These are phyloP conservation scores for Drosophila paracracens DNA, from an alignment of 2,888 invertebrate species.

Conservation along the genomic window DNA sequence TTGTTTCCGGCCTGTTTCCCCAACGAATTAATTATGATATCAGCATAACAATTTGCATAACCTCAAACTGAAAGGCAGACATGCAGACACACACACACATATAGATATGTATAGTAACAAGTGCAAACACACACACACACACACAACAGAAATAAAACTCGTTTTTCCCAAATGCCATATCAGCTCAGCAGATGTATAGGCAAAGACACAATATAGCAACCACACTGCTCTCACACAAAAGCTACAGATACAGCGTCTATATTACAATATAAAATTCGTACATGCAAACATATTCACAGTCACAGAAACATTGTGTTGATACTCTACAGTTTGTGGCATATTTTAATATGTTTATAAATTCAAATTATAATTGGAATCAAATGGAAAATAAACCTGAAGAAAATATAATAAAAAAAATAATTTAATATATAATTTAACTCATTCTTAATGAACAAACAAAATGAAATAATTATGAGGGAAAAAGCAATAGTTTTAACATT, in stretches of 20 bases:
- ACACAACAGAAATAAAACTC: conserved; percentile 69
- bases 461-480: neutral
- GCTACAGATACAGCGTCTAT: conserved; percentile 50
- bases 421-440: neutral
- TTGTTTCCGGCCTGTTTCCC: conserved; percentile 78
- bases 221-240: conserved; percentile 21
- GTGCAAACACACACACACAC: conserved; percentile 12
- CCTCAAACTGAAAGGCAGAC: conserved; percentile 76
- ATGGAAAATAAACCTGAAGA: neutral
- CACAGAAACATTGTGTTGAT: conserved; percentile 18
- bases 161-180: conserved; percentile 78
- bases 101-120: conserved; percentile 1
- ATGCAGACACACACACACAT: conserved; percentile 26
- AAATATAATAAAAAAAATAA: neutral
- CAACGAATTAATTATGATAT: conserved; percentile 81
- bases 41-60: conserved; percentile 81
- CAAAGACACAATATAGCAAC: conserved; percentile 74
- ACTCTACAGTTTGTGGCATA: conserved; percentile 6
- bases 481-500: neutral
- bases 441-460: neutral
- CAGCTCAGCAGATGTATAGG: conserved; percentile 75
- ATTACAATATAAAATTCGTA: conserved; percentile 57
- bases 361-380: neutral
- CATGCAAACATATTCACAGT: conserved; percentile 12
- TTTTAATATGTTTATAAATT: neutral